Evolutionary conservation across 1,140 invertebrate species (phyloP).

Genomic region (Acromyrmex charruanus): DNA sequence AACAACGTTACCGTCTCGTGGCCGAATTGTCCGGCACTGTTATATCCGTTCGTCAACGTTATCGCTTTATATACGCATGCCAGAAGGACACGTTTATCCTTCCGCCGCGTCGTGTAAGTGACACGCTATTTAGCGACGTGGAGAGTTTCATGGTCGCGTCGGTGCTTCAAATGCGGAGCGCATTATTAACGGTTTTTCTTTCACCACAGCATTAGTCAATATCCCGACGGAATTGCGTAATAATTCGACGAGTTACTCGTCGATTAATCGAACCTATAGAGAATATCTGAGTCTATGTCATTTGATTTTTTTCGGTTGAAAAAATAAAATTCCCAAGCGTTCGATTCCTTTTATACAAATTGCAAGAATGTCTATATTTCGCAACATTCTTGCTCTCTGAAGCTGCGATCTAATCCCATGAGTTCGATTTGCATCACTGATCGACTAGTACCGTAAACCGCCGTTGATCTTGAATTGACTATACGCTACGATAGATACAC

Average conservation of each 20-base stretch:
- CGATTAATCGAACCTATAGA: background rate
- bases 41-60: slow-evolving; percentile 33
- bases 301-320: background rate
- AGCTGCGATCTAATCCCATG: slow-evolving; percentile 9
- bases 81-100: slow-evolving; percentile 46
- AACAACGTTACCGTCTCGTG: slow-evolving; percentile 13
- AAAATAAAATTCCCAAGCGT: background rate
- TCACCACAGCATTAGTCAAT: background rate
- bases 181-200: slow-evolving; percentile 17
- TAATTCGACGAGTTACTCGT: background rate
- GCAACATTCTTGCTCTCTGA: background rate
- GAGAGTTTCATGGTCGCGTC: slow-evolving; percentile 31
- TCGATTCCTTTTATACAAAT: background rate
- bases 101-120: background rate
- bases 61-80: slow-evolving; percentile 67
- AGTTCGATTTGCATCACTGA: slow-evolving; percentile 37
- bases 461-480: slow-evolving; percentile 38
- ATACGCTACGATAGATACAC: slow-evolving; percentile 26
- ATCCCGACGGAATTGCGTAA: background rate
- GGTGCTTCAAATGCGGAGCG: slow-evolving; percentile 4
- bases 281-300: background rate
- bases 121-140: background rate
- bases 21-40: slow-evolving; percentile 47
- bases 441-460: slow-evolving; percentile 10
- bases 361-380: background rate